Base-by-base conservation (phyloP, 2,888 invertebrate genomes). In the Alitta virens region DNA sequence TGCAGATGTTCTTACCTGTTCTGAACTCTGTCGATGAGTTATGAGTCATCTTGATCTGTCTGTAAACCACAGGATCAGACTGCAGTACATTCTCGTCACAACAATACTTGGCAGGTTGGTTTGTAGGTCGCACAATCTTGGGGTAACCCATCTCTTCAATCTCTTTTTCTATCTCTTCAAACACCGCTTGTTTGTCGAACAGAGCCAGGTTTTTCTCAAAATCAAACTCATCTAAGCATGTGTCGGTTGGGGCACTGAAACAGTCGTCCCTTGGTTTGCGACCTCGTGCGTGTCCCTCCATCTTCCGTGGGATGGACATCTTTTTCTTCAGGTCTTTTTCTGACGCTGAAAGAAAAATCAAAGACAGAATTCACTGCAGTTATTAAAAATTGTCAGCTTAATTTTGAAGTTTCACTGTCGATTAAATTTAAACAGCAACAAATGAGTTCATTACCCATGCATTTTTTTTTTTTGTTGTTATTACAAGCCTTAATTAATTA, bases 181-280 rank as follows among this genome's bases (percentile, higher is more conserved):
- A 91, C 55, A 91, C 85, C 25, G 90, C 90, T 78, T 86, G 83
- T 83, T 94, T 94, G 83, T 94, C 90, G 83, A 95, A 95, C 54
- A 95, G 84, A 24, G 93, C 93, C 60, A 94, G 85, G 84, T 94
- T 95, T 68, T 92, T 92, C 79, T 95, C 94, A 85, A 95, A 94
- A 85, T 95, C 94, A 85, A 95, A 95, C 74, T 95, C 94, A 78
- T 64, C 85, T 57, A 88, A 80, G 68, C 86, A 86, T 60, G 88
- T 86, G 69, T 89, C 89, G 12, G 88, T 84, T 49, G 89, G 88
- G 3, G 86, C 86, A 27, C 90, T 91, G 83, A 92, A 91, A 78
- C 91, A 91, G 61, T 89, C 89, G 78, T 90, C 68, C 27, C 71
- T 68, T 62, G 72, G 69, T 7, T 25, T 24, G 9, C 23, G 65